phyloP scores from a whole-genome alignment of 2,797 vertebrate genomes.

The Xenentodon cancila region DNA sequence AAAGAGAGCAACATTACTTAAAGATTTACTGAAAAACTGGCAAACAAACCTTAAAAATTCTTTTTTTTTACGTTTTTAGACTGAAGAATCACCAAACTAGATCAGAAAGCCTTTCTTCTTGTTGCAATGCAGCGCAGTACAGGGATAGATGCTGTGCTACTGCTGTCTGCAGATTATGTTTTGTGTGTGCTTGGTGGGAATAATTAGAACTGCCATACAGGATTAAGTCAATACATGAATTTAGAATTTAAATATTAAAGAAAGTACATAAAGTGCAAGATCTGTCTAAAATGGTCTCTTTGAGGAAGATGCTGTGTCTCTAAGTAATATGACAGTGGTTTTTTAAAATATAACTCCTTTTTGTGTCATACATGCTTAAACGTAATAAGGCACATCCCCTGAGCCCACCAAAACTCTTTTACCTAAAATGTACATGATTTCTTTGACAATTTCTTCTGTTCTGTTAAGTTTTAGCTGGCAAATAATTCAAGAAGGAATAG shows the following conservation, averaged over 20 bases:
- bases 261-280: not conserved
- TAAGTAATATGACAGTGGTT: too few species aligned
- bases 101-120: too few species aligned
- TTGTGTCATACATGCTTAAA: not conserved
- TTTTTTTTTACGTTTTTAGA: too few species aligned
- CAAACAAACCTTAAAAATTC: too few species aligned
- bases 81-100: too few species aligned
- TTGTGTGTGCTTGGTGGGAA: not conserved
- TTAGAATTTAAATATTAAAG: not conserved
- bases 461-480: conserved; percentile 1
- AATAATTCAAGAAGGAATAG: conserved; percentile 17
- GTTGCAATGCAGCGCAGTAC: too few species aligned
- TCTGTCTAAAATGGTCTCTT: not conserved
- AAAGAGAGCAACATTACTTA: too few species aligned
- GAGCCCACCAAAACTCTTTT: not conserved
- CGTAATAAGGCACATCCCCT: not conserved
- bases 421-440: not conserved
- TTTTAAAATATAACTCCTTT: too few species aligned
- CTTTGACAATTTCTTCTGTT: conserved; percentile 1
- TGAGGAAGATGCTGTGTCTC: not conserved
- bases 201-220: not conserved
- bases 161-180: not conserved
- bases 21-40: too few species aligned
- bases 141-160: not conserved
- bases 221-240: not conserved